These are phyloP conservation scores for Amblyornis subalaris DNA, from an alignment of 2,113 vertebrate genomes.

Conservation along the genomic window DNA sequence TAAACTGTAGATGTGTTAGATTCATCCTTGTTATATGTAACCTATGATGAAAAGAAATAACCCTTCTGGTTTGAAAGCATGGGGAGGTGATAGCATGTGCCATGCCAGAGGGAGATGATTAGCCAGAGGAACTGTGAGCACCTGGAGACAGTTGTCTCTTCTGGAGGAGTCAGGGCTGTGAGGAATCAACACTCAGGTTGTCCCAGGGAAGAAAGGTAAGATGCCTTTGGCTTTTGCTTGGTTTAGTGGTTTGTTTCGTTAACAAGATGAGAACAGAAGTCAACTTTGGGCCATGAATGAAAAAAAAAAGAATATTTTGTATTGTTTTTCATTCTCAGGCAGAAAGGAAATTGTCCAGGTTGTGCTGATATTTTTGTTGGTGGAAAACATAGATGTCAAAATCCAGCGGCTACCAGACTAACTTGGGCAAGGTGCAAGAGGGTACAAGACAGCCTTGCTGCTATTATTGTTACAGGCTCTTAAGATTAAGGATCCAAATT, in stretches of 20 bases:
- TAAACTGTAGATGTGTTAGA: background rate
- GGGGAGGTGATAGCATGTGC: accelerated
- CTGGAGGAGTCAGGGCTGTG: background rate
- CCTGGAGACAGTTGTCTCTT: background rate
- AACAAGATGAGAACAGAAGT: background rate
- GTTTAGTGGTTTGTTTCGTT: background rate
- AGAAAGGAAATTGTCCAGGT: background rate
- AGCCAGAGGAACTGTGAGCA: background rate
- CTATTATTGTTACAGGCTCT: background rate
- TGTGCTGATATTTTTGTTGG: background rate
- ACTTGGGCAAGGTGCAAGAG: background rate
- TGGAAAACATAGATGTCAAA: background rate
- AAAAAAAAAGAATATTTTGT: background rate
- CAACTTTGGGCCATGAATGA: background rate
- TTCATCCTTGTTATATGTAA: background rate
- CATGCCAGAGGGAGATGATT: background rate
- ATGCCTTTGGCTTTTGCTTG: background rate
- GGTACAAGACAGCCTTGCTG: background rate
- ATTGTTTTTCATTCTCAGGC: background rate
- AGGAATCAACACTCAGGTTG: accelerated
- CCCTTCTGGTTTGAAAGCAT: background rate
- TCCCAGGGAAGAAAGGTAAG: background rate
- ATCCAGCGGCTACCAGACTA: too few species aligned
- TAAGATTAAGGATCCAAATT: background rate
- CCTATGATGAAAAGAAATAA: background rate